These are phyloP conservation scores for Cantharis rustica DNA, from an alignment of 2,888 invertebrate species.

Conservation along the genomic window DNA sequence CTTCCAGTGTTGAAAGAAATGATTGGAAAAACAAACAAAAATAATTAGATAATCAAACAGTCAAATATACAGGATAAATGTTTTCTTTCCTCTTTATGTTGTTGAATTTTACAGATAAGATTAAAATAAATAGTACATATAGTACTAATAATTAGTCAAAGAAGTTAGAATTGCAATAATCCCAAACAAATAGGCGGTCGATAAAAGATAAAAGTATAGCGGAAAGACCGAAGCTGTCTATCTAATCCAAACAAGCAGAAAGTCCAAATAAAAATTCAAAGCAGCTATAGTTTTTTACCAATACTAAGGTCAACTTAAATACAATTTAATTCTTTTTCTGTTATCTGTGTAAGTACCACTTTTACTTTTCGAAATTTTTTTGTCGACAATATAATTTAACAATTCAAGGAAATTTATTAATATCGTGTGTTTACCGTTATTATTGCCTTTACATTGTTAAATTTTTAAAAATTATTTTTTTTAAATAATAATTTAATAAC, in stretches of 20 bases:
- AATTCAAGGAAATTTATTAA: no score
- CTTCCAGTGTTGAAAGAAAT: no score
- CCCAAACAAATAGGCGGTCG: background rate
- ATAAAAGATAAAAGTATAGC: background rate
- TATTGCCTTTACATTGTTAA: no score
- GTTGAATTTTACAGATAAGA: background rate
- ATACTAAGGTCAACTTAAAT: background rate
- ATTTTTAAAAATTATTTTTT: no score
- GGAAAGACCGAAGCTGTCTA: background rate
- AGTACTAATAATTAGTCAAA: background rate
- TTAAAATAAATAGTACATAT: background rate
- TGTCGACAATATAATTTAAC: no score
- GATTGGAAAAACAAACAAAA: no score
- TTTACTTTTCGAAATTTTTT: background rate
- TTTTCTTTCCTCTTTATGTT: no score
- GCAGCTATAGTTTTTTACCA: background rate
- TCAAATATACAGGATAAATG: no score
- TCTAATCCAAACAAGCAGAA: background rate
- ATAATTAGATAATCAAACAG: no score
- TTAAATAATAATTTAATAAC: background rate
- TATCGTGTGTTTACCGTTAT: no score
- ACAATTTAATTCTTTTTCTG: background rate
- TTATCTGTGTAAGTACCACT: background rate
- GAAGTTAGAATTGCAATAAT: background rate
- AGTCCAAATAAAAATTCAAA: background rate